Conservation (phyloP, 2,797 vertebrate genomes). For the Lagocephalus sceleratus region DNA sequence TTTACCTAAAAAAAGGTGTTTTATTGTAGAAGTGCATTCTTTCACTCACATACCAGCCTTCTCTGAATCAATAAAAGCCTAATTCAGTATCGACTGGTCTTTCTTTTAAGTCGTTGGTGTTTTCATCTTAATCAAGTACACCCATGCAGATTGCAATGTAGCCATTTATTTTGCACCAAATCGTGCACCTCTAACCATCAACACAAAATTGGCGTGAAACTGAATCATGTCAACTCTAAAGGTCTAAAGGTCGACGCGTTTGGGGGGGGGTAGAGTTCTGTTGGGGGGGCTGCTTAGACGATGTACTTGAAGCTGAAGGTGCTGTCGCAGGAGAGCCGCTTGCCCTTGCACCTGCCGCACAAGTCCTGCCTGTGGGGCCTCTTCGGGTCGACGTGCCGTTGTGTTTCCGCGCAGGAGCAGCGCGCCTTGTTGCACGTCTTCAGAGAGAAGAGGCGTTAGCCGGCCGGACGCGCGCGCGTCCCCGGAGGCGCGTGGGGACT, state of each 20-base stretch:
- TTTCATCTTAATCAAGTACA: no score
- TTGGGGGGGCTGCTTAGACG: slow-evolving; percentile 71
- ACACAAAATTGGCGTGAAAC: slow-evolving; percentile 57
- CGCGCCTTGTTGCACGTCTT: slow-evolving; percentile 91
- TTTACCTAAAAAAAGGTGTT: slow-evolving; percentile 79
- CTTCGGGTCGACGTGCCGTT: slow-evolving; percentile 93
- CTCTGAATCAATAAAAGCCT: slow-evolving; percentile 83
- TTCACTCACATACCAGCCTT: slow-evolving; percentile 82
- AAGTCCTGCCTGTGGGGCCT: slow-evolving; percentile 95
- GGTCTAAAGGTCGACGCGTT: no score
- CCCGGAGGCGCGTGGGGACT: slow-evolving; percentile 22
- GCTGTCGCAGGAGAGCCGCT: slow-evolving; percentile 94
- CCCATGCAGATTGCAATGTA: slow-evolving; percentile 52
- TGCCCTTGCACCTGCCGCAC: slow-evolving; percentile 96
- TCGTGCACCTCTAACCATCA: slow-evolving; percentile 34
- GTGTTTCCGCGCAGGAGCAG: slow-evolving; percentile 85
- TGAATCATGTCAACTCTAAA: slow-evolving; percentile 12
- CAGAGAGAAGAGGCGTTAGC: background rate
- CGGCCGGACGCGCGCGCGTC: background rate
- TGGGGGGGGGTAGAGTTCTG: no score
- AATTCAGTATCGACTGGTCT: background rate
- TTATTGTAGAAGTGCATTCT: slow-evolving; percentile 80
- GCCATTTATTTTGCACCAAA: slow-evolving; percentile 60
- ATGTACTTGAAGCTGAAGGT: slow-evolving; percentile 99
- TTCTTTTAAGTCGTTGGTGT: background rate